These are phyloP conservation scores for Marasmarcha lunaedactyla DNA, from an alignment of 2,888 invertebrate species.

Conservation along the genomic window DNA sequence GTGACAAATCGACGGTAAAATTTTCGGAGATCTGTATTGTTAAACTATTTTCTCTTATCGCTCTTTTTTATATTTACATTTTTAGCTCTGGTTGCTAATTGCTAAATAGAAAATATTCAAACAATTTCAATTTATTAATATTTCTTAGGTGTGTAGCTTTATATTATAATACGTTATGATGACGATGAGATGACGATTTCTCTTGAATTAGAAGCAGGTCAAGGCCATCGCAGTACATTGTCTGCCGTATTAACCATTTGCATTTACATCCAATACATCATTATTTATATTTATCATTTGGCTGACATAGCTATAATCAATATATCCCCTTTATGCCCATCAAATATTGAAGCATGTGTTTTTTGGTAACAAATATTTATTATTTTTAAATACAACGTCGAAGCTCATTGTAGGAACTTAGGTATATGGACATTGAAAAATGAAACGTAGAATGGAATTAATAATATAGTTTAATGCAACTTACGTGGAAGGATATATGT, in stretches of 20 bases:
- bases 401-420: too few relatives aligned
- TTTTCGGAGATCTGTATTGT: slow-evolving; percentile 22
- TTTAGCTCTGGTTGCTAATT: background rate
- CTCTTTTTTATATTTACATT: background rate
- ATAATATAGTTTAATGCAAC: too few relatives aligned
- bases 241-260: slow-evolving; percentile 21
- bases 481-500: too few relatives aligned
- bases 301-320: background rate
- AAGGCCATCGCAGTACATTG: slow-evolving; percentile 39
- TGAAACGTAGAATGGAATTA: too few relatives aligned
- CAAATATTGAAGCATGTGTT: background rate
- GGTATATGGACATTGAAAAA: too few relatives aligned
- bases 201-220: slow-evolving; percentile 37
- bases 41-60: slow-evolving; percentile 2
- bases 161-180: background rate
- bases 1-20: slow-evolving; percentile 29
- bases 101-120: background rate
- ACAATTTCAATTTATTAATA: background rate
- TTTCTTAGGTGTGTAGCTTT: too few relatives aligned
- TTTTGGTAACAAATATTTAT: background rate
- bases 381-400: too few relatives aligned
- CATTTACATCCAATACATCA: slow-evolving; percentile 9
- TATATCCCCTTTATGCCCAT: background rate
- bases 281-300: slow-evolving; percentile 5
- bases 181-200: slow-evolving; percentile 43